Evolutionary conservation across 2,888 invertebrate species (phyloP).

Genomic region (Dasysyrphus albostriatus): DNA sequence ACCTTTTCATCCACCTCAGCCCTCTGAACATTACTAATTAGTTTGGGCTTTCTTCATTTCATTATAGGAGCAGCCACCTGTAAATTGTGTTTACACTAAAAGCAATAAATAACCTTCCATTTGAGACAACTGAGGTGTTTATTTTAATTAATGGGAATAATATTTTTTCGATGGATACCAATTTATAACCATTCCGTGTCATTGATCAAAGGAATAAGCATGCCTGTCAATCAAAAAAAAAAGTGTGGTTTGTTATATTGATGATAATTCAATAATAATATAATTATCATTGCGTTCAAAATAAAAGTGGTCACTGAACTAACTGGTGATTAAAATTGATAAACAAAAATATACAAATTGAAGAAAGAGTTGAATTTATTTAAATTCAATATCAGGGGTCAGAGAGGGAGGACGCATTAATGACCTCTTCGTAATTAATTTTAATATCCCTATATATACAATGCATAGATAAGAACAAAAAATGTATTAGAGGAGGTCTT

Average conservation of each 20-base stretch:
- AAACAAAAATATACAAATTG: no score
- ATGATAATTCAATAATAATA: not conserved
- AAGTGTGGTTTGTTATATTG: not conserved
- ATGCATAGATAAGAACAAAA: no score
- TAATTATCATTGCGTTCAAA: not conserved
- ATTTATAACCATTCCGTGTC: not conserved
- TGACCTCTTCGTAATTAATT: no score
- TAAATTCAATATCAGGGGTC: no score
- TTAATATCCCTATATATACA: no score
- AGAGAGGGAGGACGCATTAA: no score
- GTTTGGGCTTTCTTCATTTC: not conserved
- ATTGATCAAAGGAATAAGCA: constrained; percentile 1
- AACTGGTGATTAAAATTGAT: no score
- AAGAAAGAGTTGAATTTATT: no score
- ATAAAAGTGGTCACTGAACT: not conserved
- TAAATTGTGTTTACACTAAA: constrained; percentile 20
- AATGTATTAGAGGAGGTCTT: no score
- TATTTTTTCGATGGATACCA: not conserved
- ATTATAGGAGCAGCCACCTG: constrained; percentile 9
- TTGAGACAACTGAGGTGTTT: constrained; percentile 14
- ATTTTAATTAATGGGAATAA: constrained; percentile 14
- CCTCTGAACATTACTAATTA: not conserved
- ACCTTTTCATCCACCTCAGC: not conserved
- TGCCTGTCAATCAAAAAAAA: not conserved
- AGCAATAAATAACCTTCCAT: constrained; percentile 16